These are phyloP conservation scores for Apodemia duryi DNA, from an alignment of 2,888 invertebrate species.

Conservation along the genomic window DNA sequence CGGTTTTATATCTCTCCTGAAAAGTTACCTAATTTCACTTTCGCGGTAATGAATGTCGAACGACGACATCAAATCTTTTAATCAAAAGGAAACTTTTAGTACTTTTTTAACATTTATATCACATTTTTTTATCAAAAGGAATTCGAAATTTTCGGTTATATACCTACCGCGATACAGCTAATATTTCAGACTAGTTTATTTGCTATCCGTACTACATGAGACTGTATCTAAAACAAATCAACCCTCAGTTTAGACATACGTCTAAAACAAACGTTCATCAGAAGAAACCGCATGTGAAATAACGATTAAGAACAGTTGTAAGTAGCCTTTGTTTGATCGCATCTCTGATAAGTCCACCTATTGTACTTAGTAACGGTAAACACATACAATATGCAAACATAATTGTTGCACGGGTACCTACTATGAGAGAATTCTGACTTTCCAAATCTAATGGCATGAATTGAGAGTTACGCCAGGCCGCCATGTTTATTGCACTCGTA, in stretches of 20 bases:
- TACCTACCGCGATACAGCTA: too few relatives aligned
- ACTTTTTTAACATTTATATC: too few relatives aligned
- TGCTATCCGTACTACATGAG: background rate
- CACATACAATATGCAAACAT: slow-evolving; percentile 42
- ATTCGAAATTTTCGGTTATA: too few relatives aligned
- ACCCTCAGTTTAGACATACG: slow-evolving; percentile 54
- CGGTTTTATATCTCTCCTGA: too few relatives aligned
- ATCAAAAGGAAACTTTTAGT: too few relatives aligned
- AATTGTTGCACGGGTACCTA: slow-evolving; percentile 27
- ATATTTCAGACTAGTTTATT: slow-evolving; percentile 2
- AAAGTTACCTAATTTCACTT: too few relatives aligned
- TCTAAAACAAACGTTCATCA: slow-evolving; percentile 52
- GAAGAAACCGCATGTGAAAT: slow-evolving; percentile 75
- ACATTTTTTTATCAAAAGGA: too few relatives aligned
- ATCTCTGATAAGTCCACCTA: slow-evolving; percentile 54
- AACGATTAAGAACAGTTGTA: slow-evolving; percentile 77
- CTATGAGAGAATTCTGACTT: slow-evolving; percentile 30
- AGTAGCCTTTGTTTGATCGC: slow-evolving; percentile 75
- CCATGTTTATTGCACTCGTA: background rate
- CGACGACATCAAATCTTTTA: too few relatives aligned
- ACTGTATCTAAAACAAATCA: slow-evolving; percentile 23
- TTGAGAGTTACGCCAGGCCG: background rate
- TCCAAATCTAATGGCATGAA: slow-evolving; percentile 20
- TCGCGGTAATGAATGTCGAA: too few relatives aligned
- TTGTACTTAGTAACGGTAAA: slow-evolving; percentile 50